Percentiles rank a stretch among this genome's conserved stretches.
Evolutionary conservation across 2,113 vertebrate genomes (phyloP).

Genomic region (Pimephales promelas): DNA sequence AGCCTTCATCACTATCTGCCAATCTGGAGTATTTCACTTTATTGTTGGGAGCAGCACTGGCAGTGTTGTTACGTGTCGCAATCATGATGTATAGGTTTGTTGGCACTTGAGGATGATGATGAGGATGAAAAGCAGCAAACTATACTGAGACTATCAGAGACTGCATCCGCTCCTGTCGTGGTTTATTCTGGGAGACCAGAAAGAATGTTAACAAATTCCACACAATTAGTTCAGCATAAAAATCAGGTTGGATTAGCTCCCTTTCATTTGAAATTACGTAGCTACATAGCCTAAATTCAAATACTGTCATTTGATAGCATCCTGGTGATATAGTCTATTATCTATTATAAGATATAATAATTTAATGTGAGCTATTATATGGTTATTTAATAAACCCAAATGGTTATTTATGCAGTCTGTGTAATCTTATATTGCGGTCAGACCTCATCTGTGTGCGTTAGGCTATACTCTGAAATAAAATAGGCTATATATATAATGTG

Average conservation of each 20-base stretch:
- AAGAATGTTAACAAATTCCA: neutral
- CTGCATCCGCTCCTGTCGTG: neutral
- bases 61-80: slow-evolving; percentile 77
- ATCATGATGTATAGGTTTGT: slow-evolving; percentile 75
- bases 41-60: slow-evolving; percentile 82
- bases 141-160: neutral
- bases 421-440: neutral
- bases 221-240: neutral
- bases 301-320: neutral
- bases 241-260: neutral
- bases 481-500: too few relatives aligned
- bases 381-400: neutral
- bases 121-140: neutral
- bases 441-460: neutral
- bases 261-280: neutral
- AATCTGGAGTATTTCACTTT: slow-evolving; percentile 95
- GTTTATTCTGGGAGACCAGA: neutral
- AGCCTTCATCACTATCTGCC: slow-evolving; percentile 88
- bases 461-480: neutral
- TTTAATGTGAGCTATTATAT: neutral
- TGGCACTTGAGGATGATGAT: neutral
- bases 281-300: neutral
- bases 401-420: neutral
- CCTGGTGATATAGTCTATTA: neutral
- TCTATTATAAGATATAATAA: neutral